Conservation (phyloP, 2,888 invertebrate species). For the Syrista parreyssii region DNA sequence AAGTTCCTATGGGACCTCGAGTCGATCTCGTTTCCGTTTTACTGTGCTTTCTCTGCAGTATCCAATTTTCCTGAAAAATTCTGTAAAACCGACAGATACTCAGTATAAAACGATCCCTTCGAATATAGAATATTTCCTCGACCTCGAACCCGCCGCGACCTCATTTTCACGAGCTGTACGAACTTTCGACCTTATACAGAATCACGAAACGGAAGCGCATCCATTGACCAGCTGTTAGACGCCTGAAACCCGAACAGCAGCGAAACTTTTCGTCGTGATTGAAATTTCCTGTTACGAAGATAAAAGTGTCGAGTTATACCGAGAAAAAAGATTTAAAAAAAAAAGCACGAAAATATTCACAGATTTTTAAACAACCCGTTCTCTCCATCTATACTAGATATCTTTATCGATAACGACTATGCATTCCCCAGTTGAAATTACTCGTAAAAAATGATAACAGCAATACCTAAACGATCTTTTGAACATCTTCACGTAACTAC, state of each 20-base stretch:
- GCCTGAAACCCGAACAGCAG: too few relatives aligned
- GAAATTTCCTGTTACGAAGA: not conserved
- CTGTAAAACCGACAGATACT: slow-evolving; percentile 1
- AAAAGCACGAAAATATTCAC: not conserved
- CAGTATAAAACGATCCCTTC: not conserved
- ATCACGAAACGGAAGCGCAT: not conserved
- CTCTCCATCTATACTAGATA: not conserved
- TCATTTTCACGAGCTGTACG: not conserved
- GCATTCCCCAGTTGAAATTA: not conserved
- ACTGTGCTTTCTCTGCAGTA: not conserved
- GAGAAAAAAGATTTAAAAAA: too few relatives aligned
- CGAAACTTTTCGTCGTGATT: not conserved
- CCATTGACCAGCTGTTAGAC: not conserved
- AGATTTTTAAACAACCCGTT: not conserved
- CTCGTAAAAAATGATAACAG: not conserved
- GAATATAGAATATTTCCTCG: not conserved
- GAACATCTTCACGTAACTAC: not conserved
- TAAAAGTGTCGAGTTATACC: not conserved
- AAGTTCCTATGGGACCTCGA: slow-evolving; percentile 5
- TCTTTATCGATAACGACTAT: not conserved
- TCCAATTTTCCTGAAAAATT: slow-evolving; percentile 11
- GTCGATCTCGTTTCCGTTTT: slow-evolving; percentile 6
- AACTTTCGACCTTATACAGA: not conserved
- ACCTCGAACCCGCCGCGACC: not conserved
- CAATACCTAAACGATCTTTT: not conserved